Evolutionary conservation across 2,113 vertebrate genomes (phyloP), one percentile per base, ranked within the genome.

Genomic region (Nerophis lumbriciformis): DNA sequence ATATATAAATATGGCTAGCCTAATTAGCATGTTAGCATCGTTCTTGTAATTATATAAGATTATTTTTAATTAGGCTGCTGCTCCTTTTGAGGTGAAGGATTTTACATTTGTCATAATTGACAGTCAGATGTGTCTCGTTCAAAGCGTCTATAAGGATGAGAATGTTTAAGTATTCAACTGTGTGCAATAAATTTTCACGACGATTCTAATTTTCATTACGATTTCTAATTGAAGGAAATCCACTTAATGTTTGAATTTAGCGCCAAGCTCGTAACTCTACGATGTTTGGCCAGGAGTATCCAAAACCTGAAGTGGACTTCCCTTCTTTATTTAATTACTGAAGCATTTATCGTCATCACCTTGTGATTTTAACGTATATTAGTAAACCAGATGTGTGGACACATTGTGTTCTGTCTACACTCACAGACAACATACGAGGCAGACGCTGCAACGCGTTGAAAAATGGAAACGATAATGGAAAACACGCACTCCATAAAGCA

Each of bases 401-500:
- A 19, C 19, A 52, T 11, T 11, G 1, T 35, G 21, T 35, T 14
- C 13, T 38, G 63, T 50, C 45, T 37, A 11, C n/a, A 58, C 5
- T 58, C 6, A 45, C n/a, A 42, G 11, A 71, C 69, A 76, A 69
- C 19, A 70, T 65, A 53, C 64, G 70, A 48, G 15, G 60, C 28
- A 21, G 59, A 19, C 53, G 54, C 38, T 48, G 15, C 65, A 62
- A 61, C 68, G 51, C 71, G 36, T 62, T 19, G 37, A 53, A 65
- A 61, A 78, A 73, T 65, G 63, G 72, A 64, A 66, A 73, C 42
- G 58, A 63, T 78, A 36, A 69, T 62, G 49, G 64, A 53, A 50
- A 63, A 63, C 60, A 48, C 54, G 52, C 69, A 56, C 13, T 45
- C 77, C 75, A 71, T 70, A 82, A 74, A 80, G 65, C 69, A 73